phyloP scores from a whole-genome alignment of 2,888 invertebrate species.

The Pterostichus madidus region DNA sequence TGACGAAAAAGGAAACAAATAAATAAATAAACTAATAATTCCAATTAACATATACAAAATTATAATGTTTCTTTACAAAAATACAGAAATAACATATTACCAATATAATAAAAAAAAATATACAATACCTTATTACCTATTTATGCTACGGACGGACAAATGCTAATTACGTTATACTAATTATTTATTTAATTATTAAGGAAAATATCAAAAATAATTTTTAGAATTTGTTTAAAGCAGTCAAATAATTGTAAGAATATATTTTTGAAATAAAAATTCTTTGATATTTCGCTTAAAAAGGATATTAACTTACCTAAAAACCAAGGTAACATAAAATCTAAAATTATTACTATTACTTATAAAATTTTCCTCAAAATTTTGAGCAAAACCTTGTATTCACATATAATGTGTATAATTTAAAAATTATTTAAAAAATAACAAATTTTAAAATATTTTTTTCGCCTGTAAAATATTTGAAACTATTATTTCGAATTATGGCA shows the following conservation, averaged over 20 bases:
- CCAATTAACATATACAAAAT: conserved; percentile 53
- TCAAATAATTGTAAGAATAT: neutral
- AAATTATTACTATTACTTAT: too few relatives aligned
- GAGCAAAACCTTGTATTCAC: neutral
- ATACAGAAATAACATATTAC: conserved; percentile 26
- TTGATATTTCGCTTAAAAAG: conserved; percentile 13
- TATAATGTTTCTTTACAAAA: conserved; percentile 42
- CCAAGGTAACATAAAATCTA: conserved; percentile 20
- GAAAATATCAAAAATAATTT: conserved; percentile 38
- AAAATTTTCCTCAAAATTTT: conserved; percentile 24
- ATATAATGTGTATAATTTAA: neutral
- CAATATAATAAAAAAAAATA: conserved; percentile 39
- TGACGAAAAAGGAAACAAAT: conserved; percentile 14
- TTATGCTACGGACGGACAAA: conserved; percentile 40
- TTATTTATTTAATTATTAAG: neutral
- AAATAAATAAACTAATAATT: conserved; percentile 18
- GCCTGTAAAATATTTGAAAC: neutral
- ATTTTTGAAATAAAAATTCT: conserved; percentile 1
- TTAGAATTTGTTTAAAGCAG: neutral
- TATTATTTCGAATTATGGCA: conserved; percentile 28
- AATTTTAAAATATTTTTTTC: conserved; percentile 24
- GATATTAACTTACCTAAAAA: conserved; percentile 14
- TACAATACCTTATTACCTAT: conserved; percentile 14
- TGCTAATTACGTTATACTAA: neutral
- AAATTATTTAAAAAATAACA: conserved; percentile 10